Base-by-base conservation (phyloP, 2,113 vertebrate genomes). In the Chionomys nivalis region DNA sequence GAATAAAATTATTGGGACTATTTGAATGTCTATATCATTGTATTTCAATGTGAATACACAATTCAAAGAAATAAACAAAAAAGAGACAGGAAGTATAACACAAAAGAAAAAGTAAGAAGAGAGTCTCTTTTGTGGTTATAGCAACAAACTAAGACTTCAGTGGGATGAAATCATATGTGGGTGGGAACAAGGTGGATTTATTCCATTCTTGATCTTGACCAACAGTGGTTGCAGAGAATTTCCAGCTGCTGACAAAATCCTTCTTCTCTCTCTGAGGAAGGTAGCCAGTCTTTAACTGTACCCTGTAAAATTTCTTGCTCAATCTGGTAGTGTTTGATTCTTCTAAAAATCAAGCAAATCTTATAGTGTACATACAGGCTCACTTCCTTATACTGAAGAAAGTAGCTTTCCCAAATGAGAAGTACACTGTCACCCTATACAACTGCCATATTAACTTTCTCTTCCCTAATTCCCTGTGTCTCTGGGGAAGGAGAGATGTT, bases 181-280 rank as follows among this genome's bases (percentile, higher is more conserved):
- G 39, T 83, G 63, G 39, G 39, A 86, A 28, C 78, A 77, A 91
- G 61, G 14, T 87, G 47, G 21, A 92, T 75, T 87, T 94, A 76
- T 49, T 55, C 23, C 70, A 44, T 42, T 61, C 89, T 61, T 92
- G 86, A 83, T 90, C 78, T 91, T 92, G 85, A 96, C 92, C 97
- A 72, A 90, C 72, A 63, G 90, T 92, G 66, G 33, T 75, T 61
- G 17, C 33, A 55, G 63, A 58, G 89, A 86, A 55, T 42, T 93
- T 94, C 72, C 93, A 96, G 94, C 72, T 96, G 93, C 90, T 82
- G 85, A 61, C 44, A 28, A 77, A 91, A 85, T 94, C 76, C 75
- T 65, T 65, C 26, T 1, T 73, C 63, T 92, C 23, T 93, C 72
- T 63, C 42, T 47, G 7, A 93, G 93, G 72, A 81, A 61, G 77